A percentile compares a stretch with the other conserved stretches of the same genome.
Conservation (phyloP, 53 echinoderm and acorn worm genomes). For the Echinometra lucunter region DNA sequence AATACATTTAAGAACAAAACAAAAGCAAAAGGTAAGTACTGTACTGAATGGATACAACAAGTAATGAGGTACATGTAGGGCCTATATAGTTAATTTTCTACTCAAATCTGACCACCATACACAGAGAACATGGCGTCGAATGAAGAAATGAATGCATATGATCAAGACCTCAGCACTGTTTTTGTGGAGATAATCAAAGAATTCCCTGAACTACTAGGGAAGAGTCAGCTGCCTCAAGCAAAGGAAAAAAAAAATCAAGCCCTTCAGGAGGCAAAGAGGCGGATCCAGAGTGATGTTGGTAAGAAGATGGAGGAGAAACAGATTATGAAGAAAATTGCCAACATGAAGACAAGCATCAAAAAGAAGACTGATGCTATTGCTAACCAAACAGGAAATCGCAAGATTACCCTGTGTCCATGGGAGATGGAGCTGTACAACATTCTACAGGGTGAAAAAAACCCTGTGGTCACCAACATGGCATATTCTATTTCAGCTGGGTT, state of each 20-base stretch:
- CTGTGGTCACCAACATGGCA: too few species aligned
- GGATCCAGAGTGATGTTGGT: neutral
- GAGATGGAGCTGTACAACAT: conserved; percentile 38
- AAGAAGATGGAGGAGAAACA: conserved; percentile 41
- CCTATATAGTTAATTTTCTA: too few species aligned
- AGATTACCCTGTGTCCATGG: conserved; percentile 50
- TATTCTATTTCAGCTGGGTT: too few species aligned
- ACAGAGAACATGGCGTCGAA: too few species aligned
- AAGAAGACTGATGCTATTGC: conserved; percentile 44
- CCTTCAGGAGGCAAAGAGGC: neutral
- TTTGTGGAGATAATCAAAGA: neutral
- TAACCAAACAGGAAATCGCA: conserved; percentile 36
- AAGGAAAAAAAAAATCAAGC: conserved; percentile 38
- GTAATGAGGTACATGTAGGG: too few species aligned
- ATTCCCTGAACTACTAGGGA: neutral
- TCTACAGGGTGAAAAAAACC: conserved; percentile 3
- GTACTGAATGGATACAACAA: too few species aligned
- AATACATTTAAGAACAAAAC: too few species aligned
- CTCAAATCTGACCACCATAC: too few species aligned
- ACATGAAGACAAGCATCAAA: conserved; percentile 43
- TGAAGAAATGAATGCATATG: neutral
- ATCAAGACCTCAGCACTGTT: neutral
- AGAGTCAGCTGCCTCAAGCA: conserved; percentile 48
- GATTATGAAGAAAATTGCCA: conserved; percentile 43
- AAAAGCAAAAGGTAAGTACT: too few species aligned